A percentile compares a stretch with the other conserved stretches of the same genome.
These are phyloP conservation scores for Actinemys pallida DNA, from an alignment of 2,113 vertebrate genomes.

Conservation along the genomic window DNA sequence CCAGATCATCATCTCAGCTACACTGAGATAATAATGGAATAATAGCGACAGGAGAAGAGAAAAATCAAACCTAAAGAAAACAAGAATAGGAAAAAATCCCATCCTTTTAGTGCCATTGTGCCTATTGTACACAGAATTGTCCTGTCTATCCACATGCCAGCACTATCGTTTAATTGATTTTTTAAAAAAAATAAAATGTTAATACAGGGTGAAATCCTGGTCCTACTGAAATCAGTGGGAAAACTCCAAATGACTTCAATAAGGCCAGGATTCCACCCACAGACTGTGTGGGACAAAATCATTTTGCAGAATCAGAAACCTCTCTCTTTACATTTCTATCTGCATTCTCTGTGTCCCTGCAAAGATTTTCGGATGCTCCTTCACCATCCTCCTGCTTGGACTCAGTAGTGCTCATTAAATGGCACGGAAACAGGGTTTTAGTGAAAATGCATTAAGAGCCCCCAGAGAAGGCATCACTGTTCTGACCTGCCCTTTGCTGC, in stretches of 20 bases:
- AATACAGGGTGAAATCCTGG: background rate
- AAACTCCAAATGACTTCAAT: rapidly evolving
- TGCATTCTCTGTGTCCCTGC: background rate
- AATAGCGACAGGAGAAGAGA: background rate
- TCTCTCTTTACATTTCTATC: background rate
- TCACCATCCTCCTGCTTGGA: background rate
- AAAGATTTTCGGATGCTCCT: background rate
- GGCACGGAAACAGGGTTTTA: background rate
- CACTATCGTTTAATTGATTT: background rate
- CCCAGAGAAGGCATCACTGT: background rate
- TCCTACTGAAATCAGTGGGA: background rate
- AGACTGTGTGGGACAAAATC: background rate
- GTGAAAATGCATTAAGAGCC: background rate
- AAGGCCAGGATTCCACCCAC: background rate
- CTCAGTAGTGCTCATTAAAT: background rate
- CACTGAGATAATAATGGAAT: background rate
- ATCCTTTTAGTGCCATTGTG: background rate
- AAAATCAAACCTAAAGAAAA: background rate
- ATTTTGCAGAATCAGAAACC: rapidly evolving
- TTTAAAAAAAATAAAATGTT: background rate
- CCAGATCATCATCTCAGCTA: background rate
- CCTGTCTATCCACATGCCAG: background rate
- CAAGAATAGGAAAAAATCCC: background rate
- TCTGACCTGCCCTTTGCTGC: background rate
- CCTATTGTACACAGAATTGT: background rate